Base-by-base conservation (phyloP, 1,140 invertebrate genomes). In the Drosophila ogumai region DNA sequence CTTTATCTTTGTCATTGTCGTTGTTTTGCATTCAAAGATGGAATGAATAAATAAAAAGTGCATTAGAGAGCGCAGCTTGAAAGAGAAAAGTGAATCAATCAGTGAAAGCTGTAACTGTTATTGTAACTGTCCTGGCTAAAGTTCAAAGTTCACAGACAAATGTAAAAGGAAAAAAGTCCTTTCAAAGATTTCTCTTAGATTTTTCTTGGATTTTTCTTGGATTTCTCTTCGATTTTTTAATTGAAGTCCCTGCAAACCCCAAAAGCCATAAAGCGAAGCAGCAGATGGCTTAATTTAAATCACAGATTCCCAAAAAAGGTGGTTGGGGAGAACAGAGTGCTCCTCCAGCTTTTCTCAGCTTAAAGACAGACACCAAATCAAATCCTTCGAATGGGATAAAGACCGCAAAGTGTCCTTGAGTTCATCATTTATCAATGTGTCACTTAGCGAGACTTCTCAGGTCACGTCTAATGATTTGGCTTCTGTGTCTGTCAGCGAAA, bases 361-460 rank as follows among this genome's bases (percentile, higher is more conserved):
- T 66, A 12, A 66, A 31, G 58, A 17, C 34, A 44, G 38, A 50
- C 47, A 50, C n/a, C n/a, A 36, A 31, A 52, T 43, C 36, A 17
- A 32, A 49, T 28, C 47, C 25, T 47, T 34, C 34, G 19, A 25
- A 32, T 32, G 44, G 67, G 22, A 68, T 40, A 31, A 15, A 22
- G 36, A 47, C 41, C 49, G 49, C 68, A 69, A 22, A 50, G 25
- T 58, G 66, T 72, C 31, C 52, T 56, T 60, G 65, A 25, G 52
- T 55, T 55, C 52, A 55, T 76, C 77, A 81, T 84, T 84, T 77
- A 61, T 84, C 81, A 84, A 84, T 77, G 71, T 84, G 81, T 85
- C 81, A 84, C 81, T 84, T 84, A 85, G 77, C 55, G 10, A 12
- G 55, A 44, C 46, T 60, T 43, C 46, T 79, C 81, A 50, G 67